Evolutionary conservation across 2,888 invertebrate species (phyloP).

Genomic region (Philonicus albiceps): DNA sequence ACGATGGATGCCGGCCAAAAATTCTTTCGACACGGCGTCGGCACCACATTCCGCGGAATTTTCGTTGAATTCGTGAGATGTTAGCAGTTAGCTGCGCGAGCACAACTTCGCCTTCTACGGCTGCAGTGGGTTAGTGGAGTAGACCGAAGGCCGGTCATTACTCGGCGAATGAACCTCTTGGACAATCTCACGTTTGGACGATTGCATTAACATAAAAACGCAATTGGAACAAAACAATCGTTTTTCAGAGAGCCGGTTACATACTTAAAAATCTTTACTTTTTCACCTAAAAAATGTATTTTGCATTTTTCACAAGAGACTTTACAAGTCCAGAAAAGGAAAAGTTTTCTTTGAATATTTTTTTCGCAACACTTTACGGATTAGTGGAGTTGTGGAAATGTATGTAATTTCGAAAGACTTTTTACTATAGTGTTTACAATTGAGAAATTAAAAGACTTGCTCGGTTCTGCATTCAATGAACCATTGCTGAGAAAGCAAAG

Average conservation of each 20-base stretch:
- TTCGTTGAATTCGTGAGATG: not conserved
- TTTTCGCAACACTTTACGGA: not conserved
- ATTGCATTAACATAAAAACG: not conserved
- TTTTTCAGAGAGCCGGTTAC: not conserved
- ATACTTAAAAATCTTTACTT: not conserved
- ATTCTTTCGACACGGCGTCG: not conserved
- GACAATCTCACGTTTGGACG: not conserved
- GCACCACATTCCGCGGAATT: not conserved
- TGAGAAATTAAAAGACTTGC: not conserved
- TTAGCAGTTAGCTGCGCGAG: not conserved
- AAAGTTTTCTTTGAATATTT: not conserved
- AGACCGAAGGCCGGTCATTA: not conserved
- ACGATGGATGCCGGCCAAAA: not conserved
- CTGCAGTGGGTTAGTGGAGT: not conserved
- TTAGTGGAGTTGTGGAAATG: not conserved
- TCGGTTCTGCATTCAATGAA: not conserved
- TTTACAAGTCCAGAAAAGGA: not conserved
- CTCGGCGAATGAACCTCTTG: not conserved
- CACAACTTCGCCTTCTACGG: not conserved
- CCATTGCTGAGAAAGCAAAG: not conserved
- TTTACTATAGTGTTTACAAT: not conserved
- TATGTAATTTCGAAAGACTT: not conserved
- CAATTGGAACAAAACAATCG: not conserved
- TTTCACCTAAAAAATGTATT: not conserved
- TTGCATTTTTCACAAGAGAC: not conserved